Percentiles rank a stretch among this genome's conserved stretches.
Evolutionary conservation across 2,888 invertebrate genomes (phyloP).

Genomic region (Tetramorium bicarinatum): DNA sequence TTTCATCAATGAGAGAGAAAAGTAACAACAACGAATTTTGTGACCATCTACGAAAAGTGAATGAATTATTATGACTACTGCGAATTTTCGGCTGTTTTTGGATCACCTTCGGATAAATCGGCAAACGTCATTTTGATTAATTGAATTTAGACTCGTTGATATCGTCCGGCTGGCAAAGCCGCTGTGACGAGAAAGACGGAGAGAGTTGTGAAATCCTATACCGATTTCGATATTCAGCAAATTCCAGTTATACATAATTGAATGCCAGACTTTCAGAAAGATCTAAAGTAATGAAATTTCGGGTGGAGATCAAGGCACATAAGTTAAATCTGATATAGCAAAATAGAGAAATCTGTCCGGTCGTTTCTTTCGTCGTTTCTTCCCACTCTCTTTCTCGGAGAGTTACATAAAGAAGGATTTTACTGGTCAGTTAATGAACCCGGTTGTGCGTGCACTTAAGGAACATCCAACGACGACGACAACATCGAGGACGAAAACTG

Average conservation of each 20-base stretch:
- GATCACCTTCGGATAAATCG: background rate
- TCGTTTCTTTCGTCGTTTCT: conserved; percentile 45
- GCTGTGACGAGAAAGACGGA: background rate
- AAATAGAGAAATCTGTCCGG: conserved; percentile 41
- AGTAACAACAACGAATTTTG: background rate
- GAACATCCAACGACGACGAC: conserved; percentile 65
- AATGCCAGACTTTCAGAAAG: background rate
- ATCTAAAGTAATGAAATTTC: background rate
- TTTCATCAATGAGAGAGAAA: background rate
- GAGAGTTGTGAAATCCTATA: background rate
- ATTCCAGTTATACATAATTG: background rate
- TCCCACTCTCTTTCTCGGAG: conserved; percentile 51
- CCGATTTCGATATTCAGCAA: background rate
- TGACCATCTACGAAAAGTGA: background rate
- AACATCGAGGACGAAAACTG: conserved; percentile 37
- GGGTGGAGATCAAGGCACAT: background rate
- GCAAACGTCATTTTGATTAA: background rate
- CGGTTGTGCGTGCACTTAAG: conserved; percentile 70
- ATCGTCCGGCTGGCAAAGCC: background rate
- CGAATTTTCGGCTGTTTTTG: background rate
- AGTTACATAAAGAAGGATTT: conserved; percentile 82
- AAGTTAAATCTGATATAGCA: conserved; percentile 19
- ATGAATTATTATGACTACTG: background rate
- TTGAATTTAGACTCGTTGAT: background rate
- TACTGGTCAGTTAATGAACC: conserved; percentile 80